Evolutionary conservation across 2,113 vertebrate species (phyloP), one percentile per base, ranked within the genome.

Genomic region (Tylochromis polylepis): DNA sequence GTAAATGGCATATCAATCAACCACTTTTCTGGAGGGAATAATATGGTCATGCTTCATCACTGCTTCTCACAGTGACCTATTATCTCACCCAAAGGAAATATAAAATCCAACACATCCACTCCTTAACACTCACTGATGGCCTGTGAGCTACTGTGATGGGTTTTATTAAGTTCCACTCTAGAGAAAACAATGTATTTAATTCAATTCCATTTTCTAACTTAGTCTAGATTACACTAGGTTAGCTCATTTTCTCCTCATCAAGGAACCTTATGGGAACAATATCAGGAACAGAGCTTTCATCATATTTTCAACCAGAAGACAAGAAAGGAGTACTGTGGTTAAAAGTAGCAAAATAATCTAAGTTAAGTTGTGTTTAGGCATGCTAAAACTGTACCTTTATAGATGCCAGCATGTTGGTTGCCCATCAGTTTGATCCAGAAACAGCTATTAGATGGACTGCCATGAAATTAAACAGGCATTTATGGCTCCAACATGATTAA

Each of bases 141-240:
- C 31, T 88, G 77, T 85, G 84, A 83, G 86, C 83, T 58, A 77
- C 67, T 62, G 80, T 81, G 86, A 91, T 89, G 70, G 82, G 72
- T 87, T 94, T 94, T 93, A 94, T 95, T 94, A 91, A 90, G 85
- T 92, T 94, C 83, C 86, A 90, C 85, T 90, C 70, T 87, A 91
- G 85, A 91, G 87, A 84, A 85, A 85, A 92, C 84, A 70, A 78
- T 85, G 87, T 85, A 84, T 91, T 91, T 87, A 84, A 91, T 93
- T 92, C 88, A 83, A 87, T 91, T 86, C 29, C 67, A 83, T 86
- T 91, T 88, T 85, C 81, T 77, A 58, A 85, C 80, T 91, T 72
- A 89, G 85, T 87, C 65, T 72, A 86, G 89, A 91, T 93, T 87
- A 87, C 51, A 92, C 67, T 75, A 88, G 86, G 79, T 87, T 77